Evolutionary conservation across 2,888 invertebrate genomes (phyloP), one percentile per base, ranked within the genome.

Genomic region (Pammene aurita): DNA sequence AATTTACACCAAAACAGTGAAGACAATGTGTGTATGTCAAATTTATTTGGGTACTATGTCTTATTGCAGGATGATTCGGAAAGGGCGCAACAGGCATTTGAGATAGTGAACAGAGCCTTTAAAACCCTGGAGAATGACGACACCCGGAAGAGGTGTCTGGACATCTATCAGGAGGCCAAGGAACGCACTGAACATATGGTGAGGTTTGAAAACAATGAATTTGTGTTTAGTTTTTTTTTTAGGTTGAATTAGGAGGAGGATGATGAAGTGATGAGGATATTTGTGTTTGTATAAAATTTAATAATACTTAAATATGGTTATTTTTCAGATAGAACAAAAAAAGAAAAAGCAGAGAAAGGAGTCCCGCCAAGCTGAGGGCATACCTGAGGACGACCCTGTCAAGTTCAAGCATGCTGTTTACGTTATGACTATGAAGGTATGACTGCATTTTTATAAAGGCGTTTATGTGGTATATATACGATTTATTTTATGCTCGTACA

Each of bases 351-450:
- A 96, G 66, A 98, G 96, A 92, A 98, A 98, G 84, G 98, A 98
- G 72, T 97, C 97, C 54, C 96, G 96, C 84, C 86, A 93, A 0
- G 84, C 90, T 54, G 94, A 95, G 73, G 94, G 95, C 11, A 96
- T 98, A 72, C 98, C 98, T 79, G 97, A 97, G 88, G 97, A 97
- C 88, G 96, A 97, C 80, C 96, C 96, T 16, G 93, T 92, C 61
- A 96, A 96, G 83, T 97, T 96, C 84, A 97, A 96, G 89, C 98
- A 98, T 89, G 96, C 99, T 4, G 95, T 99, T 62, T 98, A 98
- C 93, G 98, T 99, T n/a, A 96, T 99, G 95, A 99, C 98, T 11
- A 99, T 98, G 97, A 99, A 99, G 93, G 94, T 98, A 72, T 95
- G 95, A 35, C 35, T 35, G 35, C 7, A 35, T 5, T 5, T 5